phyloP scores from a whole-genome alignment of 1,140 invertebrate species.

The Periplaneta americana region DNA sequence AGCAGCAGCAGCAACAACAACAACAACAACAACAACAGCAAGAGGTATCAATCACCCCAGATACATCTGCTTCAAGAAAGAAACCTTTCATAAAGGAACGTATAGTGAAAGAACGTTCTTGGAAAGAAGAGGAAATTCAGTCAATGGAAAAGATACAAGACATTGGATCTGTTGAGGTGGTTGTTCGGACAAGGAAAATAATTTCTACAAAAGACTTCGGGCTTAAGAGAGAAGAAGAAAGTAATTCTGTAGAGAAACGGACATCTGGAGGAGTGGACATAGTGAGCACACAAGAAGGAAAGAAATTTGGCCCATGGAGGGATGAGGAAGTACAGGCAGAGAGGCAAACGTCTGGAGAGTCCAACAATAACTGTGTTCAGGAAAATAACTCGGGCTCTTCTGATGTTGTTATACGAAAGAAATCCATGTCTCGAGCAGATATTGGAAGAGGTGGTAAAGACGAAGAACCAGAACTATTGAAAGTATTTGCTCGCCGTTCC shows the following conservation, averaged over 20 bases:
- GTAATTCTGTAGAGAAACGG: not conserved
- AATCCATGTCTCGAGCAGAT: constrained; percentile 1
- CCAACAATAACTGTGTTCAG: not conserved
- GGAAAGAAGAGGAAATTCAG: not conserved
- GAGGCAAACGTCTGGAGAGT: not conserved
- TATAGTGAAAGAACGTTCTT: too few species aligned
- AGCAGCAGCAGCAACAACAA: too few species aligned
- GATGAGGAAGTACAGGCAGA: not conserved
- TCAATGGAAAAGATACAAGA: not conserved
- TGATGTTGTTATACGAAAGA: constrained; percentile 11
- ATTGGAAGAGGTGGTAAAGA: constrained; percentile 38
- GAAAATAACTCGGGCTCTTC: not conserved
- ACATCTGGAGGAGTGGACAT: not conserved
- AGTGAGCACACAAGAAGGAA: not conserved
- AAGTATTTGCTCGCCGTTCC: constrained; percentile 70
- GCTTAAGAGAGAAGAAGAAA: constrained; percentile 1
- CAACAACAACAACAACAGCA: too few species aligned
- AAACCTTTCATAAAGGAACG: not conserved
- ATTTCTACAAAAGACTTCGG: not conserved
- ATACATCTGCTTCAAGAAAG: not conserved
- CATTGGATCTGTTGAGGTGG: constrained; percentile 31
- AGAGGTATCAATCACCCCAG: not conserved
- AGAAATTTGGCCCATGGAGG: not conserved
- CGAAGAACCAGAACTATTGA: constrained; percentile 69
- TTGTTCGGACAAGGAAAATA: constrained; percentile 41